Conservation (phyloP, 2,888 invertebrate genomes). For the Sminthurides aquaticus region DNA sequence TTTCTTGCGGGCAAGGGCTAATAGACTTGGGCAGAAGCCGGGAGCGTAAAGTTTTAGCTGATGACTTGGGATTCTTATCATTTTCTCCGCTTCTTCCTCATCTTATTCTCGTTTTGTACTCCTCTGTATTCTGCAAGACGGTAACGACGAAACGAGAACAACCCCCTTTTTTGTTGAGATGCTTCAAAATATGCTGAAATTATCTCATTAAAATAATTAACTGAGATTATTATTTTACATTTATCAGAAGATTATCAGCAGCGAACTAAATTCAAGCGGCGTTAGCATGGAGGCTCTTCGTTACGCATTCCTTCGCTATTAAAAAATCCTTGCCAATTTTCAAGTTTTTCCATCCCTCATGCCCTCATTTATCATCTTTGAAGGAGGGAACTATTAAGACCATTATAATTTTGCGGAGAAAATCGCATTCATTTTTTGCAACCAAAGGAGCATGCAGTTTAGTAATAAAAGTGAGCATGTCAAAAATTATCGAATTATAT, state of each 20-base stretch:
- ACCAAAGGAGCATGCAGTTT: no score
- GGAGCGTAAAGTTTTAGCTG: no score
- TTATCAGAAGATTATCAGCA: not conserved
- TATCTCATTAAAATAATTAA: not conserved
- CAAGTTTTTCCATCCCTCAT: not conserved
- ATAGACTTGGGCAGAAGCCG: no score
- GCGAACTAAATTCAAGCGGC: no score
- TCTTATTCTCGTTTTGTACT: not conserved
- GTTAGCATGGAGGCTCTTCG: no score
- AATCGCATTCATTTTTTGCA: no score
- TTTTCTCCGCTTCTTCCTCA: not conserved
- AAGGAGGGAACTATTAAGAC: not conserved
- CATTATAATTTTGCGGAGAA: no score
- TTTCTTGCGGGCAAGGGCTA: no score
- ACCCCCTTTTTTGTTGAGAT: not conserved
- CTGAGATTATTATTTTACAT: not conserved
- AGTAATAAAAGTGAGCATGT: no score
- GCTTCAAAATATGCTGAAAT: not conserved
- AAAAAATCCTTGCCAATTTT: not conserved
- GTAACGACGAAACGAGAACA: not conserved
- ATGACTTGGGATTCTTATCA: not conserved
- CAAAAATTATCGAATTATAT: no score
- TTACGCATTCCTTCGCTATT: no score
- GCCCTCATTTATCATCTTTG: not conserved
- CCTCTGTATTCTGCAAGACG: not conserved